Percentiles rank a stretch among this genome's conserved stretches.
Conservation (phyloP, 2,888 invertebrate species). For the Junonia oenone region DNA sequence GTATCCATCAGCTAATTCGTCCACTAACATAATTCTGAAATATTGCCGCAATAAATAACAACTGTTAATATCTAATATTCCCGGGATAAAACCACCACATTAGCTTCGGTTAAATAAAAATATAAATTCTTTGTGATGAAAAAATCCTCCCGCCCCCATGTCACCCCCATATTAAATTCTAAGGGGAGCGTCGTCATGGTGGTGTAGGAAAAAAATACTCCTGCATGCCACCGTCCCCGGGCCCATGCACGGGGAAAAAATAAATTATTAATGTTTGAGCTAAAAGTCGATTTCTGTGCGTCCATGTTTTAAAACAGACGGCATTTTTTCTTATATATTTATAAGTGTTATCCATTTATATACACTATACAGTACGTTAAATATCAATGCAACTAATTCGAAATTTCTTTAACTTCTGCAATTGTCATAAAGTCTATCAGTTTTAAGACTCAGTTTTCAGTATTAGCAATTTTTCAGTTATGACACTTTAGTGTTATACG, state of each 20-base stretch:
- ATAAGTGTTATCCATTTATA: too few species aligned
- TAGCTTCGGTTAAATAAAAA: slow-evolving; percentile 46
- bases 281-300: slow-evolving; percentile 1
- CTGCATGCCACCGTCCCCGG: slow-evolving; percentile 8
- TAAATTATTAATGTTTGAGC: slow-evolving; percentile 4
- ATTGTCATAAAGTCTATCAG: too few species aligned
- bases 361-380: too few species aligned
- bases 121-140: slow-evolving; percentile 48
- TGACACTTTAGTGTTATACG: too few species aligned
- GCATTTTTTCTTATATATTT: too few species aligned
- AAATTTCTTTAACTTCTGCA: too few species aligned
- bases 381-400: too few species aligned
- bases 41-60: not conserved
- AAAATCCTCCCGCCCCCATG: slow-evolving; percentile 42
- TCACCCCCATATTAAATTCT: slow-evolving; percentile 49
- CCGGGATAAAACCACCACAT: slow-evolving; percentile 28
- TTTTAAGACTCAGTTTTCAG: too few species aligned
- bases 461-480: too few species aligned
- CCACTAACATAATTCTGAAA: not conserved
- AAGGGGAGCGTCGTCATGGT: slow-evolving; percentile 45
- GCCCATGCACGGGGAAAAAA: slow-evolving; percentile 11
- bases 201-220: slow-evolving; percentile 19
- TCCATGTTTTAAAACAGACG: too few species aligned
- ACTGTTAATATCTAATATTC: slow-evolving; percentile 20
- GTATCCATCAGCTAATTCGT: not conserved